Base-by-base conservation (phyloP, 2,113 vertebrate species). In the Rynchops niger region DNA sequence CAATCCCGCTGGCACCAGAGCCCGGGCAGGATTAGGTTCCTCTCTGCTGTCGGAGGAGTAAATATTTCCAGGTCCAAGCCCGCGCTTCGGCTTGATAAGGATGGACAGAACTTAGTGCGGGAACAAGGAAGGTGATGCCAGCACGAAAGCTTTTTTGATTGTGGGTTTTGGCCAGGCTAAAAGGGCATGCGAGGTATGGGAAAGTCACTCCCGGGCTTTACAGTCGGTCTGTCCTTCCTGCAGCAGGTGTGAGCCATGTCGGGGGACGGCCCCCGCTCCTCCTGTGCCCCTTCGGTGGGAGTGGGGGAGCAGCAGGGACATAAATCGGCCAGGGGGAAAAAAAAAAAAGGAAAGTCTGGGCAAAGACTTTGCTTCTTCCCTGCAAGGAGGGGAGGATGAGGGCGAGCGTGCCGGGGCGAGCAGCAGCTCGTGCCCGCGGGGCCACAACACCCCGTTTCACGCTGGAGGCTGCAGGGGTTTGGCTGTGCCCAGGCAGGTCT, bases 381-480 rank as follows among this genome's bases (percentile, higher is more conserved):
- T 12, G 55, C 12, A 1, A 16, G 27, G 22, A 18, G 15, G 26
- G 49, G 8, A 12, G 58, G 9, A 38, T 8, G 21, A 76, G 47
- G 12, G n/a, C 1, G 8, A 50, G 52, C 21, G 5, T 1, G 40
- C 56, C 2, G 4, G 42, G 53, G 14, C 2, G 2, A 61, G 67
- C 12, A 0, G 42, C 72, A 34, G 58, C 79, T 52, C 6, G 3
- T 15, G 76, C 49, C 67, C 11, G 1, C 2, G 11, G 70, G 49
- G 52, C 53, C 43, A 1, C 4, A 0, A 1, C 8, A 3, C 47
- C 80, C n/a, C 5, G 0, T 3, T 34, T 9, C 6, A 15, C 3
- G 11, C 30, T 4, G 30, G 45, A 17, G 27, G 56, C 67, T 1
- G 32, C 66, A 6, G 52, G 55, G 70, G 19, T 3, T 15, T 8